Conservation (phyloP, 2,797 vertebrate species). For the Pseudopleuronectes americanus region DNA sequence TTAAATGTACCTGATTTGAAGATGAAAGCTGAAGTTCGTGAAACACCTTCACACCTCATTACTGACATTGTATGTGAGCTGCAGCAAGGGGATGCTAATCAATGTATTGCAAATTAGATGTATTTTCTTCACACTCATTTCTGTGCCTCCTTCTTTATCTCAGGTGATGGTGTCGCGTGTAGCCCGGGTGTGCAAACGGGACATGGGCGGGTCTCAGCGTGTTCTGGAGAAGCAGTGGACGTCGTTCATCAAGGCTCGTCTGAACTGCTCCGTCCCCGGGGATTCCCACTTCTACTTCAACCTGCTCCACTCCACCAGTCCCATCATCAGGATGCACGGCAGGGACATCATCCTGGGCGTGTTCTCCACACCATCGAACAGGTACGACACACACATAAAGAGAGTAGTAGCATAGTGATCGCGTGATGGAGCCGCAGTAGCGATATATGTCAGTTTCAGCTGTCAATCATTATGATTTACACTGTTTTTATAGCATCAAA, state of each 20-base stretch:
- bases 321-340: slow-evolving; percentile 90
- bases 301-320: slow-evolving; percentile 93
- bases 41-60: slow-evolving; percentile 14
- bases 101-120: background rate
- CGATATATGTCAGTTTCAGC: too few relatives aligned
- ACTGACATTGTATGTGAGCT: slow-evolving; percentile 4
- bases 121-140: background rate
- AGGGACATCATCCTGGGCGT: slow-evolving; percentile 91
- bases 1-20: slow-evolving; percentile 49
- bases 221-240: slow-evolving; percentile 99
- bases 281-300: slow-evolving; percentile 98
- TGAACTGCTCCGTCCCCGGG: slow-evolving; percentile 95
- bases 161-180: slow-evolving; percentile 95
- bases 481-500: too few relatives aligned
- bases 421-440: too few relatives aligned
- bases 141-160: background rate
- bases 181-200: slow-evolving; percentile 93
- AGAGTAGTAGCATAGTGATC: too few relatives aligned
- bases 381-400: slow-evolving; percentile 73
- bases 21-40: slow-evolving; percentile 41
- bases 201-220: slow-evolving; percentile 92
- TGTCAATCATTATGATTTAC: too few relatives aligned
- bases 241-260: slow-evolving; percentile 94
- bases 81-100: background rate
- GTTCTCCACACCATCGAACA: slow-evolving; percentile 95